A percentile compares a stretch with the other conserved stretches of the same genome.
Conservation (phyloP, 1,140 invertebrate genomes). For the Drosophila repletoides region DNA sequence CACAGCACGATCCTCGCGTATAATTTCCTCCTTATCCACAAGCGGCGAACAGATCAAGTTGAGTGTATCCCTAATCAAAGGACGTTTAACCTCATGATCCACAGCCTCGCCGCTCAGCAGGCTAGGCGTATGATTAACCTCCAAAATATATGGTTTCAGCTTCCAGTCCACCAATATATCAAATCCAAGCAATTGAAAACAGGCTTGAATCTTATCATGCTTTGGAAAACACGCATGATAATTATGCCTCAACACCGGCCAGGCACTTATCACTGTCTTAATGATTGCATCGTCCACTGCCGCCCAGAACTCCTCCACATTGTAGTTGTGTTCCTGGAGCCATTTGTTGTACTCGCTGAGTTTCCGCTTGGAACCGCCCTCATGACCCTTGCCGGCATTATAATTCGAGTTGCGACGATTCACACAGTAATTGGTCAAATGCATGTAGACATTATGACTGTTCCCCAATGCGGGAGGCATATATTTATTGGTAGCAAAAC, state of each 20-base stretch:
- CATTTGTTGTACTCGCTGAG: constrained; percentile 91
- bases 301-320: constrained; percentile 89
- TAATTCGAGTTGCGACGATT: constrained; percentile 95
- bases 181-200: constrained; percentile 94
- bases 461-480: constrained; percentile 90
- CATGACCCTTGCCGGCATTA: constrained; percentile 83
- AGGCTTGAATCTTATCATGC: constrained; percentile 91
- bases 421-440: constrained; percentile 98
- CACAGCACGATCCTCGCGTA: constrained; percentile 86
- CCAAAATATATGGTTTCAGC: constrained; percentile 91
- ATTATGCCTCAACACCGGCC: constrained; percentile 93
- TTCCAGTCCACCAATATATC: constrained; percentile 94
- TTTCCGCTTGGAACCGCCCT: constrained; percentile 92
- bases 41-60: constrained; percentile 91
- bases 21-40: constrained; percentile 89
- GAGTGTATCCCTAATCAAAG: constrained; percentile 91
- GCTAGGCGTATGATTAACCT: constrained; percentile 96
- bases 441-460: constrained; percentile 94
- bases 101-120: constrained; percentile 92
- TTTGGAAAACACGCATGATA: constrained; percentile 94
- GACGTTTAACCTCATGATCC: constrained; percentile 92
- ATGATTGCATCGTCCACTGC: constrained; percentile 94
- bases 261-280: constrained; percentile 93
- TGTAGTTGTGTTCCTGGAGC: constrained; percentile 87
- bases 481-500: constrained; percentile 94